Evolutionary conservation across 64 coral and sea anemone species (phyloP), one percentile per base, ranked within the genome.

Genomic region (Anthopleura sola): DNA sequence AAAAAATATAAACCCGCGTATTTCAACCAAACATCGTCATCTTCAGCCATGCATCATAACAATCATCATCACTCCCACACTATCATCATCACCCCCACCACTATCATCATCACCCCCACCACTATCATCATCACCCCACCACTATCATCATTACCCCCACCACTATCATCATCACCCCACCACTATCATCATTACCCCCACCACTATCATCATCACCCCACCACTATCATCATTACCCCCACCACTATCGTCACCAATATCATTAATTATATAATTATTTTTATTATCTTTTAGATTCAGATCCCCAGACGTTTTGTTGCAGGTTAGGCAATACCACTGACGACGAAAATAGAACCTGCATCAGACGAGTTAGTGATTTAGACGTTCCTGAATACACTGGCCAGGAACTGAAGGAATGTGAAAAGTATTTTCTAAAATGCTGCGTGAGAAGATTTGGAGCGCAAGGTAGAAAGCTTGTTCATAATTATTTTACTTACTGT

Each of bases 391-490:
- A 79, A 47, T 79, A 44, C 44, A 48, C n/a, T 11, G 44, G 39
- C 37, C 34, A 79, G 76, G 4, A 20, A 18, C 24, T 38, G 19
- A 6, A 21, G 20, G 6, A 79, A 48, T 91, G 89, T 54, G 80
- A 54, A 78, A 21, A 23, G 16, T 54, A 75, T 26, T 86, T 91
- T 50, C 44, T 91, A 57, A 86, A 78, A 2, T 91, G 89, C 32
- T 91, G 89, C 78, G 55, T 49, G 24, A 37, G 56, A 20, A 48
- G 51, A 2, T 85, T 83, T 44, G 89, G 89, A 66, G 46, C 24
- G n/a, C 51, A 58, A 81, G 89, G 89, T 91, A 56, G 19, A 51
- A 60, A 7, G 5, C 5, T 16, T 58, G 16, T 0, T 5, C 19
- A 58, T 48, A 48, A 48, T 3, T 48, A 11, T 11, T n/a, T n/a